phyloP scores from a whole-genome alignment of 2,113 vertebrate genomes.

The Megalops atlanticus region DNA sequence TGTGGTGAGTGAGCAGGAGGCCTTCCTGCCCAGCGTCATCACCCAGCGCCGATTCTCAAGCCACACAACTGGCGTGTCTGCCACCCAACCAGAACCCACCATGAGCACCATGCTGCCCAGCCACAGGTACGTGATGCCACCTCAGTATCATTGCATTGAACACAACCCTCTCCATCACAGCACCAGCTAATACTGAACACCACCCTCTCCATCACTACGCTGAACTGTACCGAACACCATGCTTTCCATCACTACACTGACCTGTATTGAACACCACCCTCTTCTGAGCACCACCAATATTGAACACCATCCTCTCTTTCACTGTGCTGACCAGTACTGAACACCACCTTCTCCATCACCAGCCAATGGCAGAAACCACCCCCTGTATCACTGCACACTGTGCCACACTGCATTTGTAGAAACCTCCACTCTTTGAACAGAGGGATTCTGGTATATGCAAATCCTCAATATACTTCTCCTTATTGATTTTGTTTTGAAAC shows the following conservation, averaged over 20 bases:
- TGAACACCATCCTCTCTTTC: background rate
- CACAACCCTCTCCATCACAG: background rate
- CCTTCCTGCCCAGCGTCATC: conserved; percentile 84
- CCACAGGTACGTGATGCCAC: conserved; percentile 82
- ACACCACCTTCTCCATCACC: too few species aligned
- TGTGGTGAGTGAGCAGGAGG: conserved; percentile 97
- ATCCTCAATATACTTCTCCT: too few species aligned
- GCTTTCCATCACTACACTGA: background rate
- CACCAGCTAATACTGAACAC: background rate
- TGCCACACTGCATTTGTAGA: too few species aligned
- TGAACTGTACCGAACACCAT: background rate
- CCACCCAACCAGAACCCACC: conserved; percentile 82
- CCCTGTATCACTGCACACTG: too few species aligned
- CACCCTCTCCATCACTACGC: background rate
- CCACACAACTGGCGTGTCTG: conserved; percentile 84
- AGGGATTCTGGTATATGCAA: too few species aligned
- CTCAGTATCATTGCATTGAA: background rate
- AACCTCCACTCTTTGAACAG: too few species aligned
- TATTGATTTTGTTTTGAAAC: background rate
- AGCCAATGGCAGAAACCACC: too few species aligned
- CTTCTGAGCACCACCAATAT: background rate
- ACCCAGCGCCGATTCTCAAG: conserved; percentile 93
- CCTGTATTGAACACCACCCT: background rate
- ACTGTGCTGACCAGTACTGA: background rate
- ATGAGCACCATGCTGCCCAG: conserved; percentile 87